These are phyloP conservation scores for Cladorhizidae sp. DNA, from an alignment of 37 sponge, comb jelly and placozoan species.

Conservation along the genomic window DNA sequence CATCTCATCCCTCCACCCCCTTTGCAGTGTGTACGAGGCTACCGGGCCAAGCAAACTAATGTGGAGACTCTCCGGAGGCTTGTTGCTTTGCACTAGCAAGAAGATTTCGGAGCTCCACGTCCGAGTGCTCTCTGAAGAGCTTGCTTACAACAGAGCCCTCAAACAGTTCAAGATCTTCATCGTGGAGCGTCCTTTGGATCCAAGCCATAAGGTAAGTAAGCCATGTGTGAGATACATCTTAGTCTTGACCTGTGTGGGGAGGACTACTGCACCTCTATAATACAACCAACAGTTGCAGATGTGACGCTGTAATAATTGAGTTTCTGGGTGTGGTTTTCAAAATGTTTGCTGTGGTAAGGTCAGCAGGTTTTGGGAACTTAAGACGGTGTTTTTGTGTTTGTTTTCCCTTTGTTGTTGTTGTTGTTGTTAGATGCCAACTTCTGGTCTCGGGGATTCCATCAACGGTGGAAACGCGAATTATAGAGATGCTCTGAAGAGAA, in stretches of 20 bases:
- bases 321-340: no score
- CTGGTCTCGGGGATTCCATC: neutral
- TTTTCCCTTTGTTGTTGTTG: no score
- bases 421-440: neutral
- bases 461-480: neutral
- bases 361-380: no score
- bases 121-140: conserved; percentile 46
- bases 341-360: no score
- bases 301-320: no score
- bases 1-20: conserved; percentile 2
- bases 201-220: conserved; percentile 27
- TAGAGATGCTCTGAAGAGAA: conserved; percentile 1
- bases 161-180: conserved; percentile 64
- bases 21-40: conserved; percentile 34
- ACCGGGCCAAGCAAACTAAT: neutral
- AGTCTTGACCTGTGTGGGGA: neutral
- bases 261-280: no score
- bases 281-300: no score
- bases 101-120: neutral
- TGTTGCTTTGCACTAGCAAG: neutral
- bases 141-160: conserved; percentile 52
- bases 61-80: conserved; percentile 19
- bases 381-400: no score
- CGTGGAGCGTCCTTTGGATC: conserved; percentile 44
- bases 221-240: neutral